Conservation (phyloP, 1,140 invertebrate genomes). For the Calycopis cecrops region DNA sequence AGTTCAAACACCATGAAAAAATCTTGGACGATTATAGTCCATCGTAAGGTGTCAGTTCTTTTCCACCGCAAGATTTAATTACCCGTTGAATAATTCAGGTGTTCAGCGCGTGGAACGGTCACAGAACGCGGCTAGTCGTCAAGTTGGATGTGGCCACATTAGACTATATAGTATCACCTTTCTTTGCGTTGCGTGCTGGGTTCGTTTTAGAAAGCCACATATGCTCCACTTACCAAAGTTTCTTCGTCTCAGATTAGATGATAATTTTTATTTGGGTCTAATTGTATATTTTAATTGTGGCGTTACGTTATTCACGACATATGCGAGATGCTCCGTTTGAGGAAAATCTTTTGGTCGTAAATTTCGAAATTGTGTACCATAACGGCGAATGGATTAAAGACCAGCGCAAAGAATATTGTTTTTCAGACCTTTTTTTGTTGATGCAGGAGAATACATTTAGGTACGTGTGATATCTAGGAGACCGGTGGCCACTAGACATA, state of each 20-base stretch:
- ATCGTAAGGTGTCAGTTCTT: constrained; percentile 61
- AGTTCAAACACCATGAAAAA: too few relatives aligned
- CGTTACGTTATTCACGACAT: constrained; percentile 6
- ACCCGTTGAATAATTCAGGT: constrained; percentile 63
- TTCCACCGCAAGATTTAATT: constrained; percentile 66
- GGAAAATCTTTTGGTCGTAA: too few relatives aligned
- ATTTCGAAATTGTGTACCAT: too few relatives aligned
- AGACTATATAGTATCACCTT: constrained; percentile 35
- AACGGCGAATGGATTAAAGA: too few relatives aligned
- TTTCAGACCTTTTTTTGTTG: too few relatives aligned
- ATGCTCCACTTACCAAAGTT: constrained; percentile 9
- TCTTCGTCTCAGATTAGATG: background rate
- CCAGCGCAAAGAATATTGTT: too few relatives aligned
- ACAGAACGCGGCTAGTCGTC: constrained; percentile 49
- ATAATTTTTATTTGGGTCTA: constrained; percentile 6
- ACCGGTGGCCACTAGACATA: too few relatives aligned
- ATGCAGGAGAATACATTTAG: too few relatives aligned
- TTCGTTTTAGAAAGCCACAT: constrained; percentile 26
- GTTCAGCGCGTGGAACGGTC: constrained; percentile 49
- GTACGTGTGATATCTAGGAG: too few relatives aligned
- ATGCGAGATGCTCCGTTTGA: too few relatives aligned
- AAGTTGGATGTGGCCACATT: constrained; percentile 41
- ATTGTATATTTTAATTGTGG: constrained; percentile 1
- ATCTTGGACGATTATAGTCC: constrained; percentile 25
- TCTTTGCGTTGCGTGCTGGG: constrained; percentile 30